phyloP scores from a whole-genome alignment of 1,140 invertebrate species.

The Leguminivora glycinivorella region DNA sequence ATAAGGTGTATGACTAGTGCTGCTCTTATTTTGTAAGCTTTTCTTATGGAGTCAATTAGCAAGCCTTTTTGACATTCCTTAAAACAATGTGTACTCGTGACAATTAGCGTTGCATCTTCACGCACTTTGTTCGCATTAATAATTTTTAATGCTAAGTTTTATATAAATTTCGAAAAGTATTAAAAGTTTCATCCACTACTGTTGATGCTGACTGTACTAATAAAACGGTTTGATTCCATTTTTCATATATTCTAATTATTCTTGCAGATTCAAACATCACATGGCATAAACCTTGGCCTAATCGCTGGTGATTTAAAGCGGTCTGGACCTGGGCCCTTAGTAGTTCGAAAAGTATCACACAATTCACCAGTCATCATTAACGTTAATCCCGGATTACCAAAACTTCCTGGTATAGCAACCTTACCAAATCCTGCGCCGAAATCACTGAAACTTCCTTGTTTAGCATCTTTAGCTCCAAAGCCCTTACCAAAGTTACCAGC shows the following conservation, averaged over 20 bases:
- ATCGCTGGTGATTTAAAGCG: constrained; percentile 45
- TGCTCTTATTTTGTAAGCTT: too few species aligned
- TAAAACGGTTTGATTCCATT: too few species aligned
- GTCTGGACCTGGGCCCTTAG: constrained; percentile 35
- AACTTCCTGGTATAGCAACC: constrained; percentile 7
- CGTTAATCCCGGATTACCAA: constrained; percentile 35
- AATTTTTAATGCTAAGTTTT: too few species aligned
- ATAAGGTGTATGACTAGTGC: too few species aligned
- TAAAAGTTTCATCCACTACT: too few species aligned
- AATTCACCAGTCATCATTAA: constrained; percentile 46
- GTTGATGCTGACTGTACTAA: too few species aligned
- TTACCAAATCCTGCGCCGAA: constrained; percentile 25
- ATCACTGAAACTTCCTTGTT: constrained; percentile 31
- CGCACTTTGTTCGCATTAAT: too few species aligned
- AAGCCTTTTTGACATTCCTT: too few species aligned
- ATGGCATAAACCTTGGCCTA: constrained; percentile 40
- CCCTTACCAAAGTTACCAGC: constrained; percentile 32
- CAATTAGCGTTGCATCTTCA: too few species aligned
- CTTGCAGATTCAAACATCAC: constrained; percentile 46
- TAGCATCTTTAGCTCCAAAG: constrained; percentile 2
- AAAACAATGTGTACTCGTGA: too few species aligned
- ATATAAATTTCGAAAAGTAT: too few species aligned
- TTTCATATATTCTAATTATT: constrained; percentile 13
- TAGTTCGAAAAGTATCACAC: constrained; percentile 42
- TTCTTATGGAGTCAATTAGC: too few species aligned